A percentile compares a stretch with the other conserved stretches of the same genome.
Conservation (phyloP, 1,140 invertebrate species). For the Diuraphis noxia region DNA sequence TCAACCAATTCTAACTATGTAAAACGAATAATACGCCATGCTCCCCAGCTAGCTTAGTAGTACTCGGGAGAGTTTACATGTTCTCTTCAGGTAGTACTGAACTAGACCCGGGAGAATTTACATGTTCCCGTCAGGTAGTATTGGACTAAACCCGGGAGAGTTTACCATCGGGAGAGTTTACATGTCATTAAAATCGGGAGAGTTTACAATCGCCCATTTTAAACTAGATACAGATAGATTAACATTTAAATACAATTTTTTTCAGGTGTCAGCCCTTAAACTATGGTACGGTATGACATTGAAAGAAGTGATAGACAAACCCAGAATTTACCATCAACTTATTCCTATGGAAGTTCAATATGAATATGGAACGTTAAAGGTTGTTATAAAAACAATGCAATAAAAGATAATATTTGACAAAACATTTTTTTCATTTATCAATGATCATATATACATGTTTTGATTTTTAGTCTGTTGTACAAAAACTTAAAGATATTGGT, state of each 20-base stretch:
- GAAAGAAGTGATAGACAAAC: conserved; percentile 84
- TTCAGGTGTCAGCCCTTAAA: conserved; percentile 75
- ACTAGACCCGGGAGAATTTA: too few species aligned
- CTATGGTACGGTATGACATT: conserved; percentile 84
- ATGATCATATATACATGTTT: neutral
- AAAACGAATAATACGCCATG: too few species aligned
- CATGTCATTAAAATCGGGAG: too few species aligned
- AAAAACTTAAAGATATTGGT: conserved; percentile 47
- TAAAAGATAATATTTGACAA: neutral
- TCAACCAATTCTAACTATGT: too few species aligned
- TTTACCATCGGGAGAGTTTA: too few species aligned
- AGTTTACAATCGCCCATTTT: too few species aligned
- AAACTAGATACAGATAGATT: neutral
- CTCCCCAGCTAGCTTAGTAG: too few species aligned
- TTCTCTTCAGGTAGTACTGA: too few species aligned
- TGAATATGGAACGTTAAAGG: conserved; percentile 75
- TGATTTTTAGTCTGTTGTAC: conserved; percentile 52
- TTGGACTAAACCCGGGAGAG: too few species aligned
- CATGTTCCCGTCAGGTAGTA: too few species aligned
- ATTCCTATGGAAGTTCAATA: conserved; percentile 79
- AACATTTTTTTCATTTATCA: neutral
- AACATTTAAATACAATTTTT: conserved; percentile 53
- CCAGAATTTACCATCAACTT: conserved; percentile 91
- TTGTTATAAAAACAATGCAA: conserved; percentile 58
- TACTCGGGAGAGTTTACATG: too few species aligned